These are phyloP conservation scores for Catostylus mosaicus DNA, from an alignment of 30 jellyfish, hydroid and myxozoan genomes.

Conservation along the genomic window DNA sequence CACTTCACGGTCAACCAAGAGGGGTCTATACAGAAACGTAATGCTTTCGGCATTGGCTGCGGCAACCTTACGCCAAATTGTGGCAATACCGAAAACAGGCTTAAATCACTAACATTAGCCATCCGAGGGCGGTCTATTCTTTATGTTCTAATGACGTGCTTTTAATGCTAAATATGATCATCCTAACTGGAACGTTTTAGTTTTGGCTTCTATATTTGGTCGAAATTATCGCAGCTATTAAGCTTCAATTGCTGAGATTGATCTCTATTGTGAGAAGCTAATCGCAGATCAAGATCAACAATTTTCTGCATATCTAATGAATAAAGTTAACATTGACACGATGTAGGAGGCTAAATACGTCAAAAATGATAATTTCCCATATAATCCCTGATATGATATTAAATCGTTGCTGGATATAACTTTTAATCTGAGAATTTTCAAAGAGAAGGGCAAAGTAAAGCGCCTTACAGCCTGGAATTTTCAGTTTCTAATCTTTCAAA, in stretches of 20 bases:
- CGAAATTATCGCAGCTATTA: background rate
- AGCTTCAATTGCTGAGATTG: background rate
- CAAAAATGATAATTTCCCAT: slow-evolving; percentile 10
- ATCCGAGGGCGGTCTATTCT: no score
- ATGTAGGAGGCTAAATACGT: slow-evolving; percentile 1
- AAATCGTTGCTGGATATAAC: background rate
- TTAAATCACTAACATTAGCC: no score
- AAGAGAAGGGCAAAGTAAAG: background rate
- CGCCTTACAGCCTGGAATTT: slow-evolving; percentile 35
- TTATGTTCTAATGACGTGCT: no score
- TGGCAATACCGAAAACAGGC: no score
- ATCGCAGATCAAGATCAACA: background rate
- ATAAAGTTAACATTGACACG: background rate
- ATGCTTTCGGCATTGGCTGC: no score
- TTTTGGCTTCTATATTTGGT: background rate
- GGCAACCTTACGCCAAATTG: no score
- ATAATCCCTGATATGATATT: slow-evolving; percentile 5
- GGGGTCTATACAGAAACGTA: no score
- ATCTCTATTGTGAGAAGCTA: background rate
- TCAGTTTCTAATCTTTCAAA: slow-evolving; percentile 1
- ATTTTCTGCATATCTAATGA: background rate
- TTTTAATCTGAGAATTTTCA: slow-evolving; percentile 7
- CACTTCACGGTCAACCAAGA: no score
- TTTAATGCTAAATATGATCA: no score
- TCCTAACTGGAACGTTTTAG: no score